Conservation (phyloP, 2,888 invertebrate species). For the Poecilus cupreus region DNA sequence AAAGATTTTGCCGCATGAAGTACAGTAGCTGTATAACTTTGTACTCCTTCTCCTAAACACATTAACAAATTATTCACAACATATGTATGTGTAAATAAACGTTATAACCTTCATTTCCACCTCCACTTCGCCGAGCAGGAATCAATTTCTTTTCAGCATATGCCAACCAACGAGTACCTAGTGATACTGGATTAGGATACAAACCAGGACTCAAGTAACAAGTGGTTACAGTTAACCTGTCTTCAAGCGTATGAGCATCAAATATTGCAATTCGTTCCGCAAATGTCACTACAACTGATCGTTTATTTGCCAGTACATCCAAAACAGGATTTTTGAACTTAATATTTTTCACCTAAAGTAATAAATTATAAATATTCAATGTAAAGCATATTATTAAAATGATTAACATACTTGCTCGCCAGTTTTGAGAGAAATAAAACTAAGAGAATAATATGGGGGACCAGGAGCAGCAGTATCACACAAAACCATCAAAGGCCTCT, state of each 20-base stretch:
- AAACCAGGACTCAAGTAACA: constrained; percentile 92
- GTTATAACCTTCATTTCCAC: constrained; percentile 83
- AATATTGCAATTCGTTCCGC: constrained; percentile 93
- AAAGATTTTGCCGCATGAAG: constrained; percentile 96
- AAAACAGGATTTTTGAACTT: constrained; percentile 94
- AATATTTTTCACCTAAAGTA: constrained; percentile 85
- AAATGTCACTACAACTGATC: constrained; percentile 91
- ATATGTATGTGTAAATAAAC: neutral
- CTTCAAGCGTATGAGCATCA: constrained; percentile 91
- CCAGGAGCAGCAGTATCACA: constrained; percentile 90
- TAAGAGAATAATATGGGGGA: constrained; percentile 86
- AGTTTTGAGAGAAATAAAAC: constrained; percentile 88
- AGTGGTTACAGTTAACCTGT: constrained; percentile 89
- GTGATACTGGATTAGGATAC: constrained; percentile 86
- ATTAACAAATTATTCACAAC: neutral
- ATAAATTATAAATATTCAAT: constrained; percentile 19
- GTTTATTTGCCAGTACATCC: constrained; percentile 91
- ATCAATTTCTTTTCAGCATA: constrained; percentile 91
- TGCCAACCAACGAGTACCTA: constrained; percentile 90
- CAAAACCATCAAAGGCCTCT: constrained; percentile 91
- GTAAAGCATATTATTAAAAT: neutral
- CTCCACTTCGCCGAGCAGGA: constrained; percentile 85
- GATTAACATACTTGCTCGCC: constrained; percentile 81
- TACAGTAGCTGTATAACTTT: constrained; percentile 94
- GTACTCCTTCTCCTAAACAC: constrained; percentile 82